Evolutionary conservation across 1,140 invertebrate genomes (phyloP), one percentile per base, ranked within the genome.

Genomic region (Dendroctonus valens): DNA sequence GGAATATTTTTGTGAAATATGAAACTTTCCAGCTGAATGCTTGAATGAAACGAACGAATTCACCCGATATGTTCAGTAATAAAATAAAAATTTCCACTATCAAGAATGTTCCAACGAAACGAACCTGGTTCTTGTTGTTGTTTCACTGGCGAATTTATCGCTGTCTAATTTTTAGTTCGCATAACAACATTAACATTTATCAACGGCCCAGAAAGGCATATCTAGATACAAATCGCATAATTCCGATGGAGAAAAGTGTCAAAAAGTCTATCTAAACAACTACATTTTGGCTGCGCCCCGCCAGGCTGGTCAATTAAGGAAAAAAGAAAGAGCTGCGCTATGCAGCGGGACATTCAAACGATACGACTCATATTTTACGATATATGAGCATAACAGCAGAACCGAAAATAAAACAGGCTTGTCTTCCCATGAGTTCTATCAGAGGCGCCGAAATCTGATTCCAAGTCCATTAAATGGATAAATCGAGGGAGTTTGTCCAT

Each of bases 301-400:
- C 63, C 5, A 58, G 40, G 63, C 59, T 14, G 46, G 38, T 59
- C 63, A 65, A 65, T 65, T 65, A 65, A 65, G 63, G 55, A 38
- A 52, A 65, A 65, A 65, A 51, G 40, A 15, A 65, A 61, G 59
- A 51, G 44, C 48, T 53, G 53, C 6, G 11, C 37, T 41, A 49
- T 52, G 42, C 61, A 64, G 61, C 61, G 61, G 53, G 61, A 64
- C 48, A 65, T 65, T 65, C 63, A 59, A 64, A 65, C 63, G 63
- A 65, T 65, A 65, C 63, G 44, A 59, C 44, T 59, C 63, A 59
- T 65, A 65, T 65, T 65, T 65, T 65, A 65, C 38, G 55, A 65
- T 65, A 59, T 65, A 55, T 65, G 54, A 65, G 44, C 63, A 65
- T 59, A 65, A 65, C 41, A 65, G 54, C 61, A 51, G 54, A 58